Evolutionary conservation across 1,140 invertebrate species (phyloP).

Genomic region (Sminthurides bifidus): DNA sequence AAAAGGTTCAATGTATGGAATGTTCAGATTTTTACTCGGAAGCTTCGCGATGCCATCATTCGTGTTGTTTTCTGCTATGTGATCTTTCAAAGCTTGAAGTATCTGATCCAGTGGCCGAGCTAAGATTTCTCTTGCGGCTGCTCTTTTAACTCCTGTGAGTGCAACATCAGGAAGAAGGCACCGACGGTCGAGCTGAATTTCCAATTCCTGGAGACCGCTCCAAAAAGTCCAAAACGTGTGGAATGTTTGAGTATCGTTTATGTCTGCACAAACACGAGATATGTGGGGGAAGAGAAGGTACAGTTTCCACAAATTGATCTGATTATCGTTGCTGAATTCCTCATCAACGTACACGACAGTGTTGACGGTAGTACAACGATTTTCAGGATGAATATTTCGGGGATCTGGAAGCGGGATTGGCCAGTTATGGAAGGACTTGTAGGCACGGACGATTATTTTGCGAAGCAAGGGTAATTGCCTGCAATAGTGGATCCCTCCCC

Average conservation of each 20-base stretch:
- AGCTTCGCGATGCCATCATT: background rate
- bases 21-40: too few relatives aligned
- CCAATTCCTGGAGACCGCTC: background rate
- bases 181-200: background rate
- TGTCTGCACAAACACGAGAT: background rate
- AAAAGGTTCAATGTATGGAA: too few relatives aligned
- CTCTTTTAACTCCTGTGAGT: background rate
- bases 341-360: background rate
- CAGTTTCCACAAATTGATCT: conserved; percentile 1
- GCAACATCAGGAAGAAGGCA: background rate
- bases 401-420: background rate
- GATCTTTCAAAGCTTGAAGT: background rate
- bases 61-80: too few relatives aligned
- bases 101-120: background rate
- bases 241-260: background rate
- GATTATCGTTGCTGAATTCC: background rate
- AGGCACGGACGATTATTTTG: background rate
- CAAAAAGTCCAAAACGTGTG: conserved; percentile 4
- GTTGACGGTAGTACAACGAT: background rate
- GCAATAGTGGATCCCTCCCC: conserved; percentile 1
- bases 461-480: background rate
- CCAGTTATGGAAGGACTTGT: conserved; percentile 1
- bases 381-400: background rate
- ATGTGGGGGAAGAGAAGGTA: background rate
- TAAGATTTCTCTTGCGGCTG: background rate